Evolutionary conservation across 2,888 invertebrate species (phyloP), one percentile per base, ranked within the genome.

Genomic region (Bursaphelenchus okinawaensis): DNA sequence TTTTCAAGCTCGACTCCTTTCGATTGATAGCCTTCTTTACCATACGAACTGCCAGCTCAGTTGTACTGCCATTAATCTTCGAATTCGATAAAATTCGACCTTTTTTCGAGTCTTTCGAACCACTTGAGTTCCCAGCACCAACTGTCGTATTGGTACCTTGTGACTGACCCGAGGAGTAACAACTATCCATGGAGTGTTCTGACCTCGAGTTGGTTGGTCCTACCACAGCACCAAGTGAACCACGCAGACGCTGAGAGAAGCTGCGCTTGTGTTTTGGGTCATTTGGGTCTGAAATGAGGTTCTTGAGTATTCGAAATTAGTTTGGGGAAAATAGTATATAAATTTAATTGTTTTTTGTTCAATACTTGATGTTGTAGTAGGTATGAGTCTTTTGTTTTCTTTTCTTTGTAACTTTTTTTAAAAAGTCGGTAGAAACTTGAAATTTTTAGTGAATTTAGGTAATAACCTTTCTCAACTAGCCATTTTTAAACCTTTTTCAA

Each of bases 1-100:
- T 69, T 67, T 80, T 78, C 59, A 80, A 65, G 59, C 80, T 81
- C 60, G 77, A 76, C 64, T 79, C 79, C 55, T 79, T 71, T 9
- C 68, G 73, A 62, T 75, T 72, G 58, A 79, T 74, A 52, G 79
- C 75, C 63, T 68, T 71, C 66, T 79, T 79, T 19, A 78, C 79
- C 52, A 79, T 67, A 62, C 75, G 70, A n/a, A 72, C 74, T 9
- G 78, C 79, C 55, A 77, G 63, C 26, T 65, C 69, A 29, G 69
- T 59, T 7, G 68, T 51, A 19, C 54, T 26, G 51, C 67, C 66
- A 55, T 67, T 67, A 16, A 59, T 52, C 59, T 66, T 67, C 27
- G 56, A 28, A 23, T 31, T 57, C 8, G 63, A 27, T 7, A 57
- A 27, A 16, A 51, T 7, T 29, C 52, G 55, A 2, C 40, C 40